Base-by-base conservation (phyloP, 2,113 vertebrate genomes). In the Nycticebus coucang region DNA sequence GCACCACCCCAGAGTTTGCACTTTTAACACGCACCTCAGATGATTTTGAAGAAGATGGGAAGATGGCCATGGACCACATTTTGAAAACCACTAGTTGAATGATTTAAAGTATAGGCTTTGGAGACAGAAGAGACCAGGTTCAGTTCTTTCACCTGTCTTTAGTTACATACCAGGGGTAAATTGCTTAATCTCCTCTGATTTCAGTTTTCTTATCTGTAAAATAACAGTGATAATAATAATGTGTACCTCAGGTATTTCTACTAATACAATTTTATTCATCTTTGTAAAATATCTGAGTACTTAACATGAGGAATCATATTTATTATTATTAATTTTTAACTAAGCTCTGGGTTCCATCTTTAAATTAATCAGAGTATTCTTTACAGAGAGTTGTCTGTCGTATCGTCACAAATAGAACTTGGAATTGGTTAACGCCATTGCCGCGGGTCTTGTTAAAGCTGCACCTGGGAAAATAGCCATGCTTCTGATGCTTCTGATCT, bases 201-300 rank as follows among this genome's bases (percentile, higher is more conserved):
- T 92, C 57, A 93, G 45, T 87, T 75, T 97, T 69, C 80, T 75
- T 26, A 95, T 75, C 24, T 87, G 14, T 83, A 87, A 78, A 90
- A 72, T 45, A 13, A 22, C 75, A 82, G 9, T 35, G 13, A 71
- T 89, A 37, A 41, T 33, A 80, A 92, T 19, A 77, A 71, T 24
- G 71, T 2, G 45, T 92, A 53, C 5, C 4, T 88, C 8, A 4
- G 72, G 19, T 37, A 4, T 92, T 95, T 93, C 66, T 78, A 68
- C 59, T 74, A 41, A 59, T 50, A 71, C 92, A 10, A 24, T 71
- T 87, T 24, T 84, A 89, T 59, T 74, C 83, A 17, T 84, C 86
- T 59, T 74, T 83, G 17, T 62, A 45, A 86, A 5, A 18, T 55
- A 8, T n/a, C 26, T 72, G 64, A 88, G 26, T 62, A 87, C n/a